Conservation (phyloP, 2,888 invertebrate genomes). For the Seira musarum region DNA sequence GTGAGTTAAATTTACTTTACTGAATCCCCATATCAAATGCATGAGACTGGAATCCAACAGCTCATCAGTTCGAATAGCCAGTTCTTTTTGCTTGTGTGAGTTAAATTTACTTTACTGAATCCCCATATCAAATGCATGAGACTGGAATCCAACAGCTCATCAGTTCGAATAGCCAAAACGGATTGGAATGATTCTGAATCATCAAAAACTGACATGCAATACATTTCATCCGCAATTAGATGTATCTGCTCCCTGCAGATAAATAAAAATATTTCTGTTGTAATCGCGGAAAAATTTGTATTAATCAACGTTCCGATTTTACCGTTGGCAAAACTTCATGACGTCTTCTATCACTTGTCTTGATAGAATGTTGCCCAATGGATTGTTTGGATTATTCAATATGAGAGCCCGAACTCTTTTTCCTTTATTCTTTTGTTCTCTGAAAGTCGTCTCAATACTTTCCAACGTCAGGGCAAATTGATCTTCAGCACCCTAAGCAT, state of each 20-base stretch:
- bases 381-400: constrained; percentile 66
- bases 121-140: constrained; percentile 65
- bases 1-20: constrained; percentile 63
- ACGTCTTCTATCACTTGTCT: constrained; percentile 47
- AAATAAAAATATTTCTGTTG: not conserved
- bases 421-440: constrained; percentile 40
- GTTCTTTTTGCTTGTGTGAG: no score
- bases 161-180: constrained; percentile 38
- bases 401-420: constrained; percentile 57
- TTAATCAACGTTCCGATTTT: not conserved
- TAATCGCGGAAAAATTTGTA: not conserved
- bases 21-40: constrained; percentile 66
- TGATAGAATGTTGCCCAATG: constrained; percentile 58
- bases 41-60: constrained; percentile 48
- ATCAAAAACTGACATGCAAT: constrained; percentile 65
- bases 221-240: constrained; percentile 65
- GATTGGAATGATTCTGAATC: constrained; percentile 50
- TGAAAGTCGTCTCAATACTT: constrained; percentile 38
- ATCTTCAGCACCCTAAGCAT: constrained; percentile 24
- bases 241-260: constrained; percentile 54
- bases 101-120: constrained; percentile 62
- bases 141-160: constrained; percentile 48
- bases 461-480: constrained; percentile 48
- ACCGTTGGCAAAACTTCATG: constrained; percentile 63
- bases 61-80: constrained; percentile 26